phyloP scores from a whole-genome alignment of 2,113 vertebrate species.

The Sylvilagus bachmani region DNA sequence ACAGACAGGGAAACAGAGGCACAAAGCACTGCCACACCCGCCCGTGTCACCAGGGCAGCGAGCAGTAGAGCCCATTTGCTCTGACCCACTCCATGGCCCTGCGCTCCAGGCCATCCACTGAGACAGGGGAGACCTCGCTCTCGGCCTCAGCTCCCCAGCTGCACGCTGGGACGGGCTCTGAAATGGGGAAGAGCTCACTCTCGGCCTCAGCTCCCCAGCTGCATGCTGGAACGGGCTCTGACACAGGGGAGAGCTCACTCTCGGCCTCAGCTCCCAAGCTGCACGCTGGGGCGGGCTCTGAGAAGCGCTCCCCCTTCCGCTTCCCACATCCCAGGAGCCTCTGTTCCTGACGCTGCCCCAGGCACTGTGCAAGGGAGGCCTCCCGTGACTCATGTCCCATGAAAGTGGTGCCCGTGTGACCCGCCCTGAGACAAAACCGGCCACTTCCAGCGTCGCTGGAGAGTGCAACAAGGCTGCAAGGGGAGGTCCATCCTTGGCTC shows the following conservation, averaged over 20 bases:
- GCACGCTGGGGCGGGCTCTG: not conserved
- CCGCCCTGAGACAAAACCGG: too few species aligned
- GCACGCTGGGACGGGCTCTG: not conserved
- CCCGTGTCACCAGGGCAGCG: not conserved
- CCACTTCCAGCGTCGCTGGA: too few species aligned
- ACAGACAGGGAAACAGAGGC: not conserved
- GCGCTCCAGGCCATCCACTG: too few species aligned
- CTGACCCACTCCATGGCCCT: not conserved
- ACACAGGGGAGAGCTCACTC: not conserved
- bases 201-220: not conserved
- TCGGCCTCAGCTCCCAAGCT: too few species aligned
- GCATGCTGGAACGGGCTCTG: not conserved
- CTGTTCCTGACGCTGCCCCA: not conserved
- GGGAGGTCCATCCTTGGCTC: not conserved
- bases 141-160: too few species aligned
- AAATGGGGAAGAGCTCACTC: not conserved
- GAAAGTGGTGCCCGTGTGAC: not conserved
- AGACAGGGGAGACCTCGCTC: too few species aligned
- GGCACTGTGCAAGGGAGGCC: not conserved
- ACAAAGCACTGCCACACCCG: not conserved
- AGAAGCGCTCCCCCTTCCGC: not conserved
- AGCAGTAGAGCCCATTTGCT: not conserved
- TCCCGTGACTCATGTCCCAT: not conserved
- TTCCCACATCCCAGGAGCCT: not conserved
- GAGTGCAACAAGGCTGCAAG: not conserved